Evolutionary conservation across 2,797 vertebrate genomes (phyloP).

Genomic region (Gymnothorax reevesii): DNA sequence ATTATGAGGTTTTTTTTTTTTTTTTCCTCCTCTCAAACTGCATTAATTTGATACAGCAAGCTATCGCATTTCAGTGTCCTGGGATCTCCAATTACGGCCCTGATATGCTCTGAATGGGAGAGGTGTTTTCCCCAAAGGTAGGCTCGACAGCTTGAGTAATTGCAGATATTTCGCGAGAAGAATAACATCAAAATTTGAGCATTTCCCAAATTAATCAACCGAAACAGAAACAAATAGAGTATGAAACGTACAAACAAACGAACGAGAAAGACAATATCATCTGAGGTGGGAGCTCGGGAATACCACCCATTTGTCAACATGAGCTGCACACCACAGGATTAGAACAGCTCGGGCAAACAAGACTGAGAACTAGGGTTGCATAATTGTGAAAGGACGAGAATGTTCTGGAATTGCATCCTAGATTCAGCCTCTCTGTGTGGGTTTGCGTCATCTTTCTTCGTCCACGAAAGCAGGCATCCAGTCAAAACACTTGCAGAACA

Average conservation of each 20-base stretch:
- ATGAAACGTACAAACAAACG: background rate
- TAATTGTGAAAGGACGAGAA: no score
- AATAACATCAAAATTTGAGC: background rate
- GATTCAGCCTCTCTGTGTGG: no score
- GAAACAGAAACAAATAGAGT: background rate
- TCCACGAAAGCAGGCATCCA: no score
- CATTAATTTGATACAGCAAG: constrained; percentile 51
- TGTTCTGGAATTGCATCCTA: no score
- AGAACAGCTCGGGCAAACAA: no score
- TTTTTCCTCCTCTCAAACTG: constrained; percentile 44
- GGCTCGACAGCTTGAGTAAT: background rate
- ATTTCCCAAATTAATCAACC: background rate
- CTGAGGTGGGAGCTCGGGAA: background rate
- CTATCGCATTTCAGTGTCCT: constrained; percentile 48
- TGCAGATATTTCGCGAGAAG: background rate
- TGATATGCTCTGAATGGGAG: constrained; percentile 25
- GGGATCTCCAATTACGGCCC: constrained; percentile 50
- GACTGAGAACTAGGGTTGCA: no score
- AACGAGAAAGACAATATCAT: background rate
- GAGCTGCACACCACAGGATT: background rate
- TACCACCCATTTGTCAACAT: background rate
- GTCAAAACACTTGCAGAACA: no score
- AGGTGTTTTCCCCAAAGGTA: background rate
- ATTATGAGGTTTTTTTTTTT: constrained; percentile 29
- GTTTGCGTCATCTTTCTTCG: no score